phyloP scores from a whole-genome alignment of 2,888 invertebrate genomes.

The Alloscopus bannaensis region DNA sequence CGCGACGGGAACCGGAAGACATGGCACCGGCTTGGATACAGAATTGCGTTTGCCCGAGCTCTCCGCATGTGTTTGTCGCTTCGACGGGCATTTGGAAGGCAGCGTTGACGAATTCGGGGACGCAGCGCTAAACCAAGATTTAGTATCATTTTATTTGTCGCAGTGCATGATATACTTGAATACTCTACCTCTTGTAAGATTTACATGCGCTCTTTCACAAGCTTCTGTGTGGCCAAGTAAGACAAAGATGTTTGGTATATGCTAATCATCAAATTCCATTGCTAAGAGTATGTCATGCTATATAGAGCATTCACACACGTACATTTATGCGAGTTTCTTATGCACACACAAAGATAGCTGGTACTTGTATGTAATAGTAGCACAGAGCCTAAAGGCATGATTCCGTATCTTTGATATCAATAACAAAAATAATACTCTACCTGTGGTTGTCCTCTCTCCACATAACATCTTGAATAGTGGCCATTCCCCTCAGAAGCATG shows the following conservation, averaged over 20 bases:
- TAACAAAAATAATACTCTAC: conserved; percentile 22
- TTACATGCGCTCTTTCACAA: too few relatives aligned
- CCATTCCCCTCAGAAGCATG: conserved; percentile 31
- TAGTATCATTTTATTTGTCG: neutral
- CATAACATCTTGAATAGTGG: conserved; percentile 50
- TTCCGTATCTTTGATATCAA: neutral
- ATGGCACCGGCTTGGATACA: conserved; percentile 91
- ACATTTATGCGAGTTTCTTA: too few relatives aligned
- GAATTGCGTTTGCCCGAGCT: conserved; percentile 85
- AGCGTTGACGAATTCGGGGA: conserved; percentile 97
- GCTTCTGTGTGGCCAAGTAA: too few relatives aligned
- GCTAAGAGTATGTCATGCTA: too few relatives aligned
- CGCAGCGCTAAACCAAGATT: conserved; percentile 83
- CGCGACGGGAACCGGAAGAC: conserved; percentile 80
- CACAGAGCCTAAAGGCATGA: too few relatives aligned
- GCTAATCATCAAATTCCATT: too few relatives aligned
- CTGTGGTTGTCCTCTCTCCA: conserved; percentile 51
- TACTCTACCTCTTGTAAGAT: too few relatives aligned
- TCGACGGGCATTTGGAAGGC: conserved; percentile 93
- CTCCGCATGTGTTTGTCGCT: conserved; percentile 97
- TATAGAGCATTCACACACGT: neutral
- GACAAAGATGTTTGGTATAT: too few relatives aligned
- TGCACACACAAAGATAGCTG: too few relatives aligned
- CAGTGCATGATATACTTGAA: too few relatives aligned
- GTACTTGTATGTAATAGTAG: too few relatives aligned